Base-by-base conservation (phyloP, 1,140 invertebrate species). In the Lordiphosa collinella region DNA sequence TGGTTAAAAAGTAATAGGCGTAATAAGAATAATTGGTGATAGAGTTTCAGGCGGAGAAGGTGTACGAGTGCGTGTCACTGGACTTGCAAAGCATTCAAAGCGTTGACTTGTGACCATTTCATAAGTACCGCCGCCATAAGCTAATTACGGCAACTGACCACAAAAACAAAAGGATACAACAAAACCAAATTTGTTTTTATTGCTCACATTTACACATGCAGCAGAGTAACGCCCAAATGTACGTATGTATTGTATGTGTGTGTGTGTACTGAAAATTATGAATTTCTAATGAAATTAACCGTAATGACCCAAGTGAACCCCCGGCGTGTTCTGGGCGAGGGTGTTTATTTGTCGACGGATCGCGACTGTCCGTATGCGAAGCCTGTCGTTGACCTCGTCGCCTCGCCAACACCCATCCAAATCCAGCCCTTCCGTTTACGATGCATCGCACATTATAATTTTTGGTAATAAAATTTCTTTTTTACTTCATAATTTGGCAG, bases 41-140 rank as follows among this genome's bases (percentile, higher is more conserved):
- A 56, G 58, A n/a, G n/a, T n/a, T n/a, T n/a, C 10, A 14, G 7
- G 16, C 6, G 2, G 6, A 12, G 10, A 9, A 18, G 16, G 16
- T 47, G 13, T 25, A 14, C 14, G 36, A 43, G 57, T 80, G 75
- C 76, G 76, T 80, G 75, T 66, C 37, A 13, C 37, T 38, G 10
- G 56, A 32, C 37, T 29, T 46, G 59, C 41, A 48, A 55, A 62
- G 66, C 54, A 35, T 58, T 36, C 47, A 66, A 84, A 62, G 78
- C 79, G 79, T 85, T 86, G 79, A 85, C 80, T 85, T 85, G 79
- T 86, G 79, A 80, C 79, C 75, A 86, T 85, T 85, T 85, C 79
- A 80, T 85, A 85, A 85, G 86, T 86, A 86, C 80, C 80, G 80
- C 75, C 71, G 80, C 75, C 71, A 85, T 85, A 85, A 86, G 86